These are phyloP conservation scores for Andrena bucephala DNA, from an alignment of 2,888 invertebrate species.

Conservation along the genomic window DNA sequence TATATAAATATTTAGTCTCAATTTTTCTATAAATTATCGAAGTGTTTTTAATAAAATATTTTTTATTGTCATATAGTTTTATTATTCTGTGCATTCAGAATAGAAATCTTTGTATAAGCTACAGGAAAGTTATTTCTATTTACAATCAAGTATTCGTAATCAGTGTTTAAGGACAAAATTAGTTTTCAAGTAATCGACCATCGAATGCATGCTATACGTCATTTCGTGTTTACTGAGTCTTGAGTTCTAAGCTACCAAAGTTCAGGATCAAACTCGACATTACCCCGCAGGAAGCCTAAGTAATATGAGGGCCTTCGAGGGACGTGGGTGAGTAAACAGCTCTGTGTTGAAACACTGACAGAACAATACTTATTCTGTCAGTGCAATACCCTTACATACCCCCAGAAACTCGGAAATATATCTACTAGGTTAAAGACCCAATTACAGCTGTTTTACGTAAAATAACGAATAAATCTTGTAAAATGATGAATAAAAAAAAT, in stretches of 20 bases:
- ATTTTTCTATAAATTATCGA: too few species aligned
- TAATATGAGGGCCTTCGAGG: conserved; percentile 8
- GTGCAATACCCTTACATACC: neutral
- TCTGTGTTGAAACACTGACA: neutral
- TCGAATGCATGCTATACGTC: neutral
- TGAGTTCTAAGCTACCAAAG: conserved; percentile 11
- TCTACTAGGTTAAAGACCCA: too few species aligned
- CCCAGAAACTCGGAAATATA: too few species aligned
- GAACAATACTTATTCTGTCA: conserved; percentile 9
- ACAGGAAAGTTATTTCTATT: too few species aligned
- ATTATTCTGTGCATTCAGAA: too few species aligned
- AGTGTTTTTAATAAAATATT: too few species aligned
- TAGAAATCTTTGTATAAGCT: too few species aligned
- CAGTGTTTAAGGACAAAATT: neutral
- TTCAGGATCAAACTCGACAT: conserved; percentile 24
- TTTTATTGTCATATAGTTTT: too few species aligned
- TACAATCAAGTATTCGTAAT: neutral
- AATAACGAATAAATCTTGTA: too few species aligned
- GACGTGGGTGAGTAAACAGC: conserved; percentile 29
- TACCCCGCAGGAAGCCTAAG: neutral
- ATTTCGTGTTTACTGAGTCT: conserved; percentile 25
- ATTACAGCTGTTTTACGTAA: too few species aligned
- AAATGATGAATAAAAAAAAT: too few species aligned
- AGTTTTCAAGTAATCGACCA: neutral
- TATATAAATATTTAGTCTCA: too few species aligned